Base-by-base conservation (phyloP, 1,140 invertebrate species). In the Paracyclopina nana region DNA sequence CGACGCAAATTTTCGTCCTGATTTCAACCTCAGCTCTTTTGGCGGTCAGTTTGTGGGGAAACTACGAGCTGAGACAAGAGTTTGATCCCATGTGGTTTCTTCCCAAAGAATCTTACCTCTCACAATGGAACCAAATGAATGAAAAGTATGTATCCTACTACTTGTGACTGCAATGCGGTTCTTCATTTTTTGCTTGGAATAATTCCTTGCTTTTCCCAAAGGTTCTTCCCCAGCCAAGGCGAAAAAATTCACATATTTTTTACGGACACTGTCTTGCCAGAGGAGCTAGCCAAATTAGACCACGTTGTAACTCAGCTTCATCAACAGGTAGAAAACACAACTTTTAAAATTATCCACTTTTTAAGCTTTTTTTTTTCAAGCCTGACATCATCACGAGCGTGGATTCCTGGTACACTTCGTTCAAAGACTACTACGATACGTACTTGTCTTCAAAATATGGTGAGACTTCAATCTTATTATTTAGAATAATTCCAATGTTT, bases 201-300 rank as follows among this genome's bases (percentile, higher is more conserved):
- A 38, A 38, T 4, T 2, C 5, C 14, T 4, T 2, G 3, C 20
- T 20, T 38, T 8, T 9, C 67, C n/a, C 63, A 62, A 18, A 58
- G 65, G 27, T 67, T 69, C 52, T 73, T 71, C 57, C 68, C 68
- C 0, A 62, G 64, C 22, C 63, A 65, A 54, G 71, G 71, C 0
- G 63, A 67, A 42, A 53, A 65, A 14, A 76, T 70, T 14, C 70
- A 69, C 42, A 62, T 82, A 6, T 77, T 77, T 60, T 66, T 81
- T 55, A 75, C 78, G 41, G 63, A 73, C 46, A 65, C 78, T 34
- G 70, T 80, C 62, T 78, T 79, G 56, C 65, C 68, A 4, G 53
- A 66, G 43, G 75, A 80, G 62, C 70, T 79, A 56, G 54, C 56
- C 11, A 73, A 75, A 56, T 68, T 82, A 49, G 63, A 72, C 30